A percentile compares a stretch with the other conserved stretches of the same genome.
These are phyloP conservation scores for Pheosia tremula DNA, from an alignment of 2,888 invertebrate species.

Conservation along the genomic window DNA sequence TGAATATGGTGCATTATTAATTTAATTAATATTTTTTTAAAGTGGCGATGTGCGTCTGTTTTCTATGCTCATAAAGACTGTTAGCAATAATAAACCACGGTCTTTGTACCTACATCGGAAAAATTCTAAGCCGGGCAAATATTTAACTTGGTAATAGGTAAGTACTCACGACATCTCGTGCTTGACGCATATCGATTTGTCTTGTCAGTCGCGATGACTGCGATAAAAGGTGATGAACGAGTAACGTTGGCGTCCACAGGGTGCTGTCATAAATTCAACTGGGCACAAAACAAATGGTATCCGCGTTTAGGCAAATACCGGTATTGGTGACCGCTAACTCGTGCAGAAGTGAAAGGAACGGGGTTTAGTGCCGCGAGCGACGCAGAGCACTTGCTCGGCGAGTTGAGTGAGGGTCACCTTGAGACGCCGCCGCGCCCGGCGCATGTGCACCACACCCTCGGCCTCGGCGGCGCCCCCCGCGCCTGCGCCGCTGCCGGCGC, in stretches of 20 bases:
- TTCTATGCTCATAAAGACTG: too few species aligned
- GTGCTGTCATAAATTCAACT: conserved; percentile 75
- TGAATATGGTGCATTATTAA: too few species aligned
- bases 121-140: conserved; percentile 51
- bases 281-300: conserved; percentile 62
- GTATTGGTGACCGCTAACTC: conserved; percentile 52
- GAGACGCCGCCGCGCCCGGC: conserved; percentile 64
- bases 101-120: conserved; percentile 31
- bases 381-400: conserved; percentile 62
- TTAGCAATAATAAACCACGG: neutral
- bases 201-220: conserved; percentile 78
- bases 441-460: conserved; percentile 84
- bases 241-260: conserved; percentile 81
- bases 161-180: conserved; percentile 76
- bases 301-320: conserved; percentile 72
- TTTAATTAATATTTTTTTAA: too few species aligned
- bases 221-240: conserved; percentile 81
- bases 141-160: conserved; percentile 53
- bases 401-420: conserved; percentile 79
- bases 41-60: too few species aligned
- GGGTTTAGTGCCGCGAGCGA: conserved; percentile 55
- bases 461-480: conserved; percentile 47
- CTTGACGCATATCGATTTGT: conserved; percentile 83
- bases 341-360: conserved; percentile 73
- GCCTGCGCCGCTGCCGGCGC: conserved; percentile 36